Conservation (phyloP, 1,140 invertebrate species). For the Leptopilina boulardi region DNA sequence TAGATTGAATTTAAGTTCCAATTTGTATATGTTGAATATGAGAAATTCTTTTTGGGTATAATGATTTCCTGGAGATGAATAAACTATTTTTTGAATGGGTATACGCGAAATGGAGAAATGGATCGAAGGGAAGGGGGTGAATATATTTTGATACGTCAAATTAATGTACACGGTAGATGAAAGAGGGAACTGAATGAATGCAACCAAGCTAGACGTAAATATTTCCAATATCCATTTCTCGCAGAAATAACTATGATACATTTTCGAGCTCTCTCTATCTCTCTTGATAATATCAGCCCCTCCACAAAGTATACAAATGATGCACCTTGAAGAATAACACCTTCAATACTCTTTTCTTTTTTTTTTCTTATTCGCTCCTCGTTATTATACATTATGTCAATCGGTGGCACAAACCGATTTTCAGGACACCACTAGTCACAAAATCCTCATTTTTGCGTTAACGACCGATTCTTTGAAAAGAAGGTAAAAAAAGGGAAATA, state of each 20-base stretch:
- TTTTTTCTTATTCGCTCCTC: background rate
- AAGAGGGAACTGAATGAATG: background rate
- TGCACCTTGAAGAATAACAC: constrained; percentile 25
- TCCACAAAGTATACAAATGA: background rate
- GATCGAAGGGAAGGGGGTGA: background rate
- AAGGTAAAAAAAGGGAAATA: background rate
- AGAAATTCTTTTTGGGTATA: background rate
- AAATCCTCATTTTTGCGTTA: background rate
- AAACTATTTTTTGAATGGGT: background rate
- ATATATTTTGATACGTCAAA: constrained; percentile 16
- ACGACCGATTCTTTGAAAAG: constrained; percentile 25
- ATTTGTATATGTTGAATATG: background rate
- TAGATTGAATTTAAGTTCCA: background rate
- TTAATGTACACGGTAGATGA: constrained; percentile 17
- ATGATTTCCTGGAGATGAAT: constrained; percentile 17
- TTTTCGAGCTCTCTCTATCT: background rate
- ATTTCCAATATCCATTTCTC: background rate
- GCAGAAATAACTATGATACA: constrained; percentile 1
- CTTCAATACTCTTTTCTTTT: constrained; percentile 1
- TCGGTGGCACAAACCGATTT: constrained; percentile 4
- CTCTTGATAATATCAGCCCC: constrained; percentile 10
- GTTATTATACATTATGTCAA: constrained; percentile 33
- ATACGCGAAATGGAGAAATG: no score
- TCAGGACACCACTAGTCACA: constrained; percentile 14
- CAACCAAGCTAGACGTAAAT: background rate